Evolutionary conservation across 2,113 vertebrate genomes (phyloP).

Genomic region (Salvator merianae): DNA sequence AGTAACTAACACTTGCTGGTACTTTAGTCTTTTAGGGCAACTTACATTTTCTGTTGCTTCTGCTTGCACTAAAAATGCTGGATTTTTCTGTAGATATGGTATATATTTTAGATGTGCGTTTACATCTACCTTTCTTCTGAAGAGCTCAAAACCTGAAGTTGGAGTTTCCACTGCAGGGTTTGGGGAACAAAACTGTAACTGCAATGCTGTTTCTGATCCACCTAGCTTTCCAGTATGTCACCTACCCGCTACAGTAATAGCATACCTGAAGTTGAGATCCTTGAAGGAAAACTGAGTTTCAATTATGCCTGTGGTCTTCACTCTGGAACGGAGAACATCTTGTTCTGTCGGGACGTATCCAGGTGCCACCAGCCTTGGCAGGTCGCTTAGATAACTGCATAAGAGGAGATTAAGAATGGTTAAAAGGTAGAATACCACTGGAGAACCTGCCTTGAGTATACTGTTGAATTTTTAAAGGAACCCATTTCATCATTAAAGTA

Average conservation of each 20-base stretch:
- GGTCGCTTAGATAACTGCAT: conserved; percentile 89
- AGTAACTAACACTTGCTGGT: background rate
- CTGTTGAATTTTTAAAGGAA: too few relatives aligned
- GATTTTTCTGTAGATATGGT: too few relatives aligned
- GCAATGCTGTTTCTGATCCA: background rate
- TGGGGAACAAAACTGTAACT: background rate
- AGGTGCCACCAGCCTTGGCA: conserved; percentile 88
- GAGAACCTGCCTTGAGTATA: too few relatives aligned
- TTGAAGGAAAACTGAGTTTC: conserved; percentile 94
- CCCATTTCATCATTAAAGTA: too few relatives aligned
- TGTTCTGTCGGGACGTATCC: conserved; percentile 97
- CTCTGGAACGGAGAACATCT: conserved; percentile 93
- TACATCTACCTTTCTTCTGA: background rate
- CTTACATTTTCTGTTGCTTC: background rate
- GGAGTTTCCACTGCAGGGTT: background rate
- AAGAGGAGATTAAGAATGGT: too few relatives aligned
- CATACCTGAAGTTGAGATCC: conserved; percentile 95
- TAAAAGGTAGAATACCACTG: accelerated
- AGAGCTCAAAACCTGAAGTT: background rate
- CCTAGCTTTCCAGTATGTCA: background rate
- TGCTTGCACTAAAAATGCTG: too few relatives aligned
- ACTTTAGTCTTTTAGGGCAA: background rate
- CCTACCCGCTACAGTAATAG: background rate
- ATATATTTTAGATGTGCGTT: background rate
- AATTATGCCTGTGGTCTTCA: conserved; percentile 97